Evolutionary conservation across 2,888 invertebrate species (phyloP), one percentile per base, ranked within the genome.

Genomic region (Hofmannophila pseudospretella): DNA sequence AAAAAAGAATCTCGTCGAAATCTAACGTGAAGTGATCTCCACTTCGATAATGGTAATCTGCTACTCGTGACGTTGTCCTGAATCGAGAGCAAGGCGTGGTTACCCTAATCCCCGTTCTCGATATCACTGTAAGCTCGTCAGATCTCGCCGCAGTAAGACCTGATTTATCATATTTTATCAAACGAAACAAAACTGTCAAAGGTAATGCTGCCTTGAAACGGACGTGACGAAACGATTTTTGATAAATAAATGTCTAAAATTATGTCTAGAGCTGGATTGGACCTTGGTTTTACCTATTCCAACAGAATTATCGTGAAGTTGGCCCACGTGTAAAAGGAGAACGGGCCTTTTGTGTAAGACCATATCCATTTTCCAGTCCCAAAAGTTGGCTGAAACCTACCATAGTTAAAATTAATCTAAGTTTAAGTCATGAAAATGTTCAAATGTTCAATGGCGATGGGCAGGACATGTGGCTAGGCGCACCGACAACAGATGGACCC

Each of bases 131-230:
- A 51, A 51, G 41, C 45, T 45, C 53, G 42, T 73, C 42, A 60
- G 67, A 78, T 68, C 63, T 55, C 39, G 51, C 75, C 77, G 79
- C 59, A 36, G 37, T 63, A 67, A 60, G 58, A 58, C 65, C 69
- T 64, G 75, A 79, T 78, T 77, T 76, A 67, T 77, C 77, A 70
- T 44, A 59, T 41, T 48, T 67, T 74, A 72, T 74, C 71, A 47
- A 31, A 31, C 42, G 51, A 26, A 47, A 50, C 39, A 48, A 42
- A n/a, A 48, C 51, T 73, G 77, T 69, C 75, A 75, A 52, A 50
- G 39, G 40, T 69, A 65, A 68, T 56, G 46, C 58, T 44, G 32
- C 36, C 37, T 44, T 47, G 48, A 52, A 51, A 44, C 41, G 54
- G 45, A 57, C 51, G 57, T 69, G 63, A 69, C 57, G 63, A 58